Percentiles rank a stretch among this genome's conserved stretches.
These are phyloP conservation scores for Galeopterus variegatus DNA, from an alignment of 2,113 vertebrate genomes.

Conservation along the genomic window DNA sequence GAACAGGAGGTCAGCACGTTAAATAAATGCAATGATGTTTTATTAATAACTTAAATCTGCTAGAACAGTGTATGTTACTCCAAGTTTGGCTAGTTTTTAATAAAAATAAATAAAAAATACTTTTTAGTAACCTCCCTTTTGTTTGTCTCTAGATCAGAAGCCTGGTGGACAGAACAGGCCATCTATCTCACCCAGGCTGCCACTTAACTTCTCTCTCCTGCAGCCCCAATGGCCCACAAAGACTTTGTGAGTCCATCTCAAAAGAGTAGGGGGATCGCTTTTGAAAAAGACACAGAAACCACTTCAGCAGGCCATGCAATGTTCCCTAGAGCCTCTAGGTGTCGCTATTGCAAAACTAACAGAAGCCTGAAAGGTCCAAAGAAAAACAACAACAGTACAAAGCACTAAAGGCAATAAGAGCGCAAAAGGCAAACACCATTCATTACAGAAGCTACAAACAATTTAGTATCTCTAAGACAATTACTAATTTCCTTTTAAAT, in stretches of 20 bases:
- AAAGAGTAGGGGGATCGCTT: not conserved
- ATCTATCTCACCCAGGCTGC: not conserved
- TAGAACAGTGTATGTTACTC: not conserved
- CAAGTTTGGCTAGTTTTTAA: not conserved
- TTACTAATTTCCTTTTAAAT: constrained; percentile 85
- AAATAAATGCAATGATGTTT: not conserved
- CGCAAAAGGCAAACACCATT: constrained; percentile 81
- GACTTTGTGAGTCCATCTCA: not conserved
- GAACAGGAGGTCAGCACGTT: not conserved
- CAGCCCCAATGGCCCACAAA: not conserved
- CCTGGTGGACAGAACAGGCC: not conserved
- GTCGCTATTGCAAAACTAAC: constrained; percentile 79
- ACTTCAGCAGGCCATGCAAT: not conserved
- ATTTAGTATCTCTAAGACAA: constrained; percentile 82
- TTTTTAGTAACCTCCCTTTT: not conserved
- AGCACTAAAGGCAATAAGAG: constrained; percentile 75
- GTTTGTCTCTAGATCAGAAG: not conserved
- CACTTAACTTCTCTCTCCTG: not conserved
- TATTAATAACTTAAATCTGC: constrained; percentile 10
- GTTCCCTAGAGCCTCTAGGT: constrained; percentile 15
- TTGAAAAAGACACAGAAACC: not conserved
- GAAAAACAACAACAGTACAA: not conserved
- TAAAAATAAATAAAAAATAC: not conserved
- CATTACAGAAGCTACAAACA: constrained; percentile 85
- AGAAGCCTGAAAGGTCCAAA: not conserved